Evolutionary conservation across 2,888 invertebrate genomes (phyloP).

Genomic region (Aproaerema taeniolella): DNA sequence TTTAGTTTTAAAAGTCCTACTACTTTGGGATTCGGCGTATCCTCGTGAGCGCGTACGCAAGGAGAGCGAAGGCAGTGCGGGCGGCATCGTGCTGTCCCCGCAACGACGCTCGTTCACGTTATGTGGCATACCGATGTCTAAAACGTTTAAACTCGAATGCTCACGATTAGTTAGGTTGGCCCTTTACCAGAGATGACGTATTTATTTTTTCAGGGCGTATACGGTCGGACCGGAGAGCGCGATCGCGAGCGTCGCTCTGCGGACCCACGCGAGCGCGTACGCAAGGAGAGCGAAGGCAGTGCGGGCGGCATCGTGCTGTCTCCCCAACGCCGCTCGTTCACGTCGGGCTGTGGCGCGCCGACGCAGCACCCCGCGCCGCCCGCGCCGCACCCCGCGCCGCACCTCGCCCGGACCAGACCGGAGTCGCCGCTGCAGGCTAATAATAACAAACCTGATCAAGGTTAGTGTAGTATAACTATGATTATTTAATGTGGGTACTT

Average conservation of each 20-base stretch:
- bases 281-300: constrained; percentile 84
- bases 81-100: constrained; percentile 88
- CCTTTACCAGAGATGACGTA: no score
- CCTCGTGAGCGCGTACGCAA: constrained; percentile 88
- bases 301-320: constrained; percentile 85
- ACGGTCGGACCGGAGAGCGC: constrained; percentile 50
- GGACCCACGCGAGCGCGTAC: constrained; percentile 86
- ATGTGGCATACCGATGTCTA: constrained; percentile 85
- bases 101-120: constrained; percentile 91
- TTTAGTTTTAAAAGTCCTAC: no score
- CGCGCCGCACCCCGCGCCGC: constrained; percentile 75
- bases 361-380: constrained; percentile 74
- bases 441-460: constrained; percentile 45
- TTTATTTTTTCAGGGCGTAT: constrained; percentile 38
- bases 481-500: no score
- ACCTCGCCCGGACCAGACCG: constrained; percentile 37
- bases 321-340: constrained; percentile 91
- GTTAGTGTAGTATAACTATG: no score
- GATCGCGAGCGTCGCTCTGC: constrained; percentile 69
- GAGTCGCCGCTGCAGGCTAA: constrained; percentile 25
- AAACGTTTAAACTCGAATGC: no score
- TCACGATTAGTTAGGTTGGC: no score
- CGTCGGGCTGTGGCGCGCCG: constrained; percentile 90
- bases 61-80: constrained; percentile 80
- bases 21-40: no score